phyloP scores from a whole-genome alignment of 1,140 invertebrate genomes.

The Phocides pigmalion region DNA sequence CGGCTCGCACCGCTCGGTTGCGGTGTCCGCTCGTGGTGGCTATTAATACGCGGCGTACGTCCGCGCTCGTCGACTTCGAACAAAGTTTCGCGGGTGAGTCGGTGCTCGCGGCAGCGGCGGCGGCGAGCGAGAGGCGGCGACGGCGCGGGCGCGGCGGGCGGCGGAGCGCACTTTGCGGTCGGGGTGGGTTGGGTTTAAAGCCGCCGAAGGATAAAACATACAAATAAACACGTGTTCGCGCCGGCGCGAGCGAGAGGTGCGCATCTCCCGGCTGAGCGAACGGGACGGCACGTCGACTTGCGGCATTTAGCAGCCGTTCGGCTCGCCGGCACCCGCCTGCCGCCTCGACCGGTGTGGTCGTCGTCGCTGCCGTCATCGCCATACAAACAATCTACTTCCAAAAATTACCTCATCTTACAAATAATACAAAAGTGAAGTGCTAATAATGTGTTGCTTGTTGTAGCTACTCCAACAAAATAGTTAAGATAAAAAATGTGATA shows the following conservation, averaged over 20 bases:
- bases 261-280: conserved; percentile 53
- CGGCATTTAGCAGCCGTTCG: conserved; percentile 78
- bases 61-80: conserved; percentile 78
- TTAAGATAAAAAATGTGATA: background rate
- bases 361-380: conserved; percentile 27
- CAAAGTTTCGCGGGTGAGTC: conserved; percentile 80
- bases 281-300: conserved; percentile 69
- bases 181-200: conserved; percentile 84
- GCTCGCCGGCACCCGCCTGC: conserved; percentile 56
- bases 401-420: background rate
- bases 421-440: conserved; percentile 20
- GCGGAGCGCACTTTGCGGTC: conserved; percentile 82
- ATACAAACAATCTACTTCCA: background rate
- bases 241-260: conserved; percentile 80
- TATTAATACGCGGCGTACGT: conserved; percentile 80
- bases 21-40: conserved; percentile 73
- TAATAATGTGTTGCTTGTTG: background rate
- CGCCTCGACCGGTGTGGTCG: conserved; percentile 37
- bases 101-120: conserved; percentile 64
- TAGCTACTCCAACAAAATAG: background rate
- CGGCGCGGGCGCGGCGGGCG: conserved; percentile 75
- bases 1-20: conserved; percentile 52
- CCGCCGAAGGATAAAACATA: conserved; percentile 85
- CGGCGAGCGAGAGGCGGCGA: conserved; percentile 76
- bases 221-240: conserved; percentile 85